A percentile compares a stretch with the other conserved stretches of the same genome.
Conservation (phyloP, 2,113 vertebrate species). For the Progne subis region DNA sequence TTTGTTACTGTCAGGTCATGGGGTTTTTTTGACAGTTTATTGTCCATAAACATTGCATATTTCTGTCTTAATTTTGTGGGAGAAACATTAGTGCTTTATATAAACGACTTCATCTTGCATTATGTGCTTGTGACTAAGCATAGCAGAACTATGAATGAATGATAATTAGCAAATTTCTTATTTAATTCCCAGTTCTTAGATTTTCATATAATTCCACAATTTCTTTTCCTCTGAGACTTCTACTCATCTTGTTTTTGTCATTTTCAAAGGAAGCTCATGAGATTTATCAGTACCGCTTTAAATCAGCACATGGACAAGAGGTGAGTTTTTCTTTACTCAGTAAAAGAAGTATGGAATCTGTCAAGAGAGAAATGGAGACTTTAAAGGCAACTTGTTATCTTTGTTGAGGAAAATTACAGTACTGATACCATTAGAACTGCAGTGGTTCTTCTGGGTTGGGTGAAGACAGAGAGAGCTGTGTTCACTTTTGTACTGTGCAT, state of each 20-base stretch:
- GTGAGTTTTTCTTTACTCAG: slow-evolving; percentile 18
- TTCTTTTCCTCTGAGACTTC: background rate
- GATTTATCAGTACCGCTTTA: slow-evolving; percentile 57
- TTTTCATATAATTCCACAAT: background rate
- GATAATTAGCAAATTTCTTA: background rate
- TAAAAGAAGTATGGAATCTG: background rate
- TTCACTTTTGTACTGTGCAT: background rate
- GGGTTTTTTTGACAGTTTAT: background rate
- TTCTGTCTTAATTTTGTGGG: background rate
- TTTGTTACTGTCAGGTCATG: background rate
- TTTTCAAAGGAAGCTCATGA: slow-evolving; percentile 30
- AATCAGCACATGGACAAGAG: slow-evolving; percentile 8
- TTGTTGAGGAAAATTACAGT: background rate
- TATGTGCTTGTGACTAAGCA: background rate
- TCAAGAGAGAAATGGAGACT: background rate
- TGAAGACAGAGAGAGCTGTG: background rate
- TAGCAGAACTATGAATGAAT: background rate
- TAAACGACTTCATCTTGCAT: background rate
- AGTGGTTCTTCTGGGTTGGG: background rate
- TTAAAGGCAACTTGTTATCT: background rate
- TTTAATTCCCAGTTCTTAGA: background rate
- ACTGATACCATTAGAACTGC: background rate
- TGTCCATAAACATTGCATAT: background rate
- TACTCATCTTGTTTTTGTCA: background rate
- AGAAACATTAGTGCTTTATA: background rate